These are phyloP conservation scores for Oryzias sinensis DNA, from an alignment of 2,797 vertebrate species.

Conservation along the genomic window DNA sequence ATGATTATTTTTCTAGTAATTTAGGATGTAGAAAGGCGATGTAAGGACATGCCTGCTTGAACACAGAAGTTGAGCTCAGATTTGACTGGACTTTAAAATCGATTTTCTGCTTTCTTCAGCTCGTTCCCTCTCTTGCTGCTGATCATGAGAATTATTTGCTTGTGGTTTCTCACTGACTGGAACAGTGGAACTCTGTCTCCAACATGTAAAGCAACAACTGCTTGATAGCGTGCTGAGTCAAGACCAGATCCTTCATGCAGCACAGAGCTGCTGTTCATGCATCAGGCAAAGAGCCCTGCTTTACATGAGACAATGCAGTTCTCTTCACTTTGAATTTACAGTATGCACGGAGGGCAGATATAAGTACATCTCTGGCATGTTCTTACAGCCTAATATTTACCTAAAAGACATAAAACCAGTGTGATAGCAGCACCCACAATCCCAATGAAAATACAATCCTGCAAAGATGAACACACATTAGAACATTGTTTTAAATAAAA, in stretches of 20 bases:
- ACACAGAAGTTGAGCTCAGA: slow-evolving; percentile 7
- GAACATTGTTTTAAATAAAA: too few relatives aligned
- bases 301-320: slow-evolving; percentile 51
- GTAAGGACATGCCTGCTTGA: background rate
- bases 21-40: too few relatives aligned
- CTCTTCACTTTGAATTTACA: slow-evolving; percentile 60
- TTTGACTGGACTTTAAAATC: slow-evolving; percentile 5
- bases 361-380: slow-evolving; percentile 2
- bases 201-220: slow-evolving; percentile 11
- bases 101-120: slow-evolving; percentile 16
- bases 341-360: slow-evolving; percentile 1
- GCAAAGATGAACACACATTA: too few relatives aligned
- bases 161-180: slow-evolving; percentile 29
- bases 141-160: slow-evolving; percentile 23
- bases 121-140: background rate
- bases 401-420: slow-evolving; percentile 36
- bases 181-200: slow-evolving; percentile 22
- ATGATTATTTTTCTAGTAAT: too few relatives aligned
- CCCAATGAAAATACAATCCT: slow-evolving; percentile 46
- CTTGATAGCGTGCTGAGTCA: slow-evolving; percentile 22
- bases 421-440: slow-evolving; percentile 55
- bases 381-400: slow-evolving; percentile 31
- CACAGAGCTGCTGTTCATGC: slow-evolving; percentile 33
- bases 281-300: slow-evolving; percentile 25
- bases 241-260: slow-evolving; percentile 10